Percentiles rank a stretch among this genome's conserved stretches.
phyloP scores from a whole-genome alignment of 2,113 vertebrate species.

The Callithrix jacchus region DNA sequence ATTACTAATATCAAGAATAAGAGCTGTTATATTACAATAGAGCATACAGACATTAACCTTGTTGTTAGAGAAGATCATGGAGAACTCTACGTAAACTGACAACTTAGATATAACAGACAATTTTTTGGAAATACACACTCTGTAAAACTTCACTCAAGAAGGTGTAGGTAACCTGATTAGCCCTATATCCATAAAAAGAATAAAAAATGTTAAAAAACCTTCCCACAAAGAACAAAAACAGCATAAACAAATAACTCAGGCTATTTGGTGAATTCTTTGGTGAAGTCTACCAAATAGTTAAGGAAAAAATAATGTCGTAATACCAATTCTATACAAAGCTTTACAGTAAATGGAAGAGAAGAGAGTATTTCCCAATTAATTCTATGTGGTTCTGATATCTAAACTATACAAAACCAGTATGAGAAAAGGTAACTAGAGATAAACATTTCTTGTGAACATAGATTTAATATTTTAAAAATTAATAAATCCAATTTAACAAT shows the following conservation, averaged over 20 bases:
- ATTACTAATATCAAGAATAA: background rate
- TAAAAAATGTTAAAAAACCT: background rate
- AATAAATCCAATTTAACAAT: background rate
- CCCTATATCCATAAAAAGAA: background rate
- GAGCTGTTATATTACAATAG: background rate
- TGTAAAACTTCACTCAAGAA: background rate
- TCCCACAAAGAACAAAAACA: background rate
- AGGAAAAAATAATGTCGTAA: background rate
- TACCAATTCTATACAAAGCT: background rate
- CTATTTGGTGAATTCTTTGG: background rate
- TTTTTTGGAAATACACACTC: background rate
- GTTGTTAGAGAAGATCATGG: background rate
- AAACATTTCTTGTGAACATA: background rate
- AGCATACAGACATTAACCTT: background rate
- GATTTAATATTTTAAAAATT: background rate
- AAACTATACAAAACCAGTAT: background rate
- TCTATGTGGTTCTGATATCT: background rate
- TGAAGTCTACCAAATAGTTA: background rate
- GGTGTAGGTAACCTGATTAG: background rate
- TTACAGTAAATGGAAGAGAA: background rate
- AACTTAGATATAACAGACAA: background rate
- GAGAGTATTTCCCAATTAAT: background rate
- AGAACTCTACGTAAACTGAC: background rate
- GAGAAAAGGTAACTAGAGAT: background rate
- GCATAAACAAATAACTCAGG: background rate